Conservation (phyloP, 2,888 invertebrate genomes). For the Acrocyrtus sp. region DNA sequence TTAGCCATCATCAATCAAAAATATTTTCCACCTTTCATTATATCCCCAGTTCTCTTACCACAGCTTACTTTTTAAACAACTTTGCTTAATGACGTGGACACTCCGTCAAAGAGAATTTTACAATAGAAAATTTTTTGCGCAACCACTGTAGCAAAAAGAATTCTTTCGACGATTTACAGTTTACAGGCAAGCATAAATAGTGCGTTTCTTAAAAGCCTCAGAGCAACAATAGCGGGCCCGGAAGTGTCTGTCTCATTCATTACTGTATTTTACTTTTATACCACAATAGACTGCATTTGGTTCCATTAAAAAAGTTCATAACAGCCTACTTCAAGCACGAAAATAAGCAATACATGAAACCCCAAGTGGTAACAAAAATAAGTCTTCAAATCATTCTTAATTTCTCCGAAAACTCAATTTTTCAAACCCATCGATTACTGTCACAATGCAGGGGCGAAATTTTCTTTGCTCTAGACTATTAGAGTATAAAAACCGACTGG, state of each 20-base stretch:
- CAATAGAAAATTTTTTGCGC: no score
- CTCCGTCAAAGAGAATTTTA: not conserved
- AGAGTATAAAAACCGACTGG: slow-evolving; percentile 28
- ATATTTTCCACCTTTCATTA: slow-evolving; percentile 54
- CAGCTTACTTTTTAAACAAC: not conserved
- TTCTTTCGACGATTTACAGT: not conserved
- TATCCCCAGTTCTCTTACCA: slow-evolving; percentile 1
- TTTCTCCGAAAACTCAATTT: slow-evolving; percentile 52
- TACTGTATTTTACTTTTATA: not conserved
- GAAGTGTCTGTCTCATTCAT: slow-evolving; percentile 37
- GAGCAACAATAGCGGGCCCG: slow-evolving; percentile 30
- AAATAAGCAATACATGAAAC: not conserved
- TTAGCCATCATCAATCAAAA: slow-evolving; percentile 54
- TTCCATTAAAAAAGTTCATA: slow-evolving; percentile 26
- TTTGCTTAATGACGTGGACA: no score
- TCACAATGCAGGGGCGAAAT: slow-evolving; percentile 62
- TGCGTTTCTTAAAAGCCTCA: not conserved
- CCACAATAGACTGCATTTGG: not conserved
- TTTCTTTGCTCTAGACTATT: slow-evolving; percentile 20
- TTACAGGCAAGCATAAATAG: no score
- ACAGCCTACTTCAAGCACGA: not conserved
- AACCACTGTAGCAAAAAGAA: no score
- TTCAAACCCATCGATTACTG: slow-evolving; percentile 64
- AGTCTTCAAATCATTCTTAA: not conserved
- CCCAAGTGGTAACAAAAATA: no score